Evolutionary conservation across 2,113 vertebrate species (phyloP).

Genomic region (Saguinus imperator): DNA sequence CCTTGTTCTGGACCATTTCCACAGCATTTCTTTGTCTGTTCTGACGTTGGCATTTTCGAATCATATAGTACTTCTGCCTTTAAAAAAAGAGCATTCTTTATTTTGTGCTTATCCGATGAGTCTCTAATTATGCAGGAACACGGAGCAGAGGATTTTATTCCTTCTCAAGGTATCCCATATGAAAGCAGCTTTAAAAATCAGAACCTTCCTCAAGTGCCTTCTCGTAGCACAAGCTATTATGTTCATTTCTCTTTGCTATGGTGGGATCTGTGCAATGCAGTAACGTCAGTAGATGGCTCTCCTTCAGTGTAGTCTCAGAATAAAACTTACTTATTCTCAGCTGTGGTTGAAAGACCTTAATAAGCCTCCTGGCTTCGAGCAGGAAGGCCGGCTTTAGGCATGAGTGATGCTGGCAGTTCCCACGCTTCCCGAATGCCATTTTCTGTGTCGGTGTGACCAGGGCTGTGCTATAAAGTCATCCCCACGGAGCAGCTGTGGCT

Average conservation of each 20-base stretch:
- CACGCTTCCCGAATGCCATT: background rate
- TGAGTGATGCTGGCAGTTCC: background rate
- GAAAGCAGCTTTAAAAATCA: background rate
- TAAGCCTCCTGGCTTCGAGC: constrained; percentile 19
- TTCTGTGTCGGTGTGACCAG: background rate
- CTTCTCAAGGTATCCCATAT: background rate
- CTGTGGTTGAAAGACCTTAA: background rate
- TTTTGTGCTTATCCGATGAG: background rate
- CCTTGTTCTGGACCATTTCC: background rate
- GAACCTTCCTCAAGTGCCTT: background rate
- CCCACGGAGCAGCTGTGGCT: background rate
- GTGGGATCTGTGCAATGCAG: rapidly evolving
- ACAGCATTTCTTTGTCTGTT: background rate
- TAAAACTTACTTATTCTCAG: background rate
- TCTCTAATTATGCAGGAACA: background rate
- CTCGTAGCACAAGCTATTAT: background rate
- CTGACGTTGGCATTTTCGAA: background rate
- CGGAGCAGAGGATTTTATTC: rapidly evolving
- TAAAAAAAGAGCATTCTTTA: background rate
- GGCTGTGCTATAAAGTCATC: background rate
- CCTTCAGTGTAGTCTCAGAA: background rate
- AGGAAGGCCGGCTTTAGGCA: background rate
- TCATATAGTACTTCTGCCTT: background rate
- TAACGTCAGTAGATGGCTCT: background rate
- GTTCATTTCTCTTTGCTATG: too few relatives aligned